Base-by-base conservation (phyloP, 1,140 invertebrate species). In the Geopemphigus sp. region DNA sequence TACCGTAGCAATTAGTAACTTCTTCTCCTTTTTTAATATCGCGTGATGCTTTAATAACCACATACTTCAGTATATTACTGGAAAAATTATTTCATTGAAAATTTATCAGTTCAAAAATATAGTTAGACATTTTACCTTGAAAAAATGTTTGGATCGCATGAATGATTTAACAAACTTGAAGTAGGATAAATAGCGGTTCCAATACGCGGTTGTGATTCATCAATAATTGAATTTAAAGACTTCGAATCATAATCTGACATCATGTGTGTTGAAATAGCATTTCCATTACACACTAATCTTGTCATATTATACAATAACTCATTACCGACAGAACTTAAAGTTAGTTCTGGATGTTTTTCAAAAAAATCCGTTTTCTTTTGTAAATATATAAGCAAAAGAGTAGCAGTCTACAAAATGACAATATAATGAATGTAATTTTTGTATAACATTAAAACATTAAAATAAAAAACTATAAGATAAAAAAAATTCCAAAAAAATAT, bases 101-200 rank as follows among this genome's bases (percentile, higher is more conserved):
- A 45, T 26, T 59, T 26, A 29, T 61, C 47, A 3, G 29, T 19
- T 17, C 4, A 59, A 50, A 70, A 26, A 12, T 53, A 14, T 6
- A 29, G 12, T 45, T 15, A 59, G 24, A 10, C 17, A 74, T 0
- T 45, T 59, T 74, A 94, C 92, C 91, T 91, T 82, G 91, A 91
- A 80, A 92, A 91, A 80, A 95, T 92, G 84, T 92, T 93, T 11
- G 94, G 91, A 85, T 93, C 90, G 85, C 95, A 96, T 17, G 93
- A 94, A 87, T 96, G 95, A 85, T 96, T 96, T 90, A 96, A 92
- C 87, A 96, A 91, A 83, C 93, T 93, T 14, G 92, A 91, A n/a
- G 93, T 91, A 0, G 93, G 93, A 86, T 94, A 96, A 83, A 96
- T 93, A 1, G 92, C 95, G 39, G 92, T 93, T 15, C 92, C 93